phyloP scores from a whole-genome alignment of 2,797 vertebrate genomes.

The Sarcoramphus papa region DNA sequence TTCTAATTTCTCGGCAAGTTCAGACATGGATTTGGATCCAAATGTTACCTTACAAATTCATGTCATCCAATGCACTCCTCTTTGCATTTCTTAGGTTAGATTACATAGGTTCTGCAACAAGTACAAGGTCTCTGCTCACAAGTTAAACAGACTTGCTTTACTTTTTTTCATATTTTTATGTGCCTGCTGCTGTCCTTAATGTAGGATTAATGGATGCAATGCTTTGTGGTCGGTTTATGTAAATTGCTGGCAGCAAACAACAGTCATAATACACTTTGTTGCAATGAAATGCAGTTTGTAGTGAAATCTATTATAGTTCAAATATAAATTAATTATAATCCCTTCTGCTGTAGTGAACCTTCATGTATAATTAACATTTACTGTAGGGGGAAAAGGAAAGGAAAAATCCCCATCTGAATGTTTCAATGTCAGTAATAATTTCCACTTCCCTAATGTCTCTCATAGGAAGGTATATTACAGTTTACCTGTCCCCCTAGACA shows the following conservation, averaged over 20 bases:
- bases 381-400: constrained; percentile 7
- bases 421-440: not conserved
- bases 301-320: constrained; percentile 66
- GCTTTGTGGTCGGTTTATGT: constrained; percentile 43
- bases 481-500: not conserved
- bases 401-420: constrained; percentile 7
- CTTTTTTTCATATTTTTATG: not conserved
- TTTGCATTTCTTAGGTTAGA: not conserved
- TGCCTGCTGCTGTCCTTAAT: constrained; percentile 34
- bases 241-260: constrained; percentile 40
- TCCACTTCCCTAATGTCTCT: not conserved
- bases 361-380: constrained; percentile 71
- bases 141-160: not conserved
- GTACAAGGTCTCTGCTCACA: not conserved
- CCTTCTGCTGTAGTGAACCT: constrained; percentile 67
- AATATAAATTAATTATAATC: constrained; percentile 76
- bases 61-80: not conserved
- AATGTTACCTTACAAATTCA: not conserved
- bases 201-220: constrained; percentile 19
- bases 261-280: constrained; percentile 34
- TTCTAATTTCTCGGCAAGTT: not conserved
- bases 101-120: not conserved
- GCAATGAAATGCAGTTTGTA: constrained; percentile 65
- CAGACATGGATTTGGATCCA: not conserved
- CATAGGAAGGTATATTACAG: not conserved